Evolutionary conservation across 2,797 vertebrate genomes (phyloP).

Genomic region (Malacoraja senta): DNA sequence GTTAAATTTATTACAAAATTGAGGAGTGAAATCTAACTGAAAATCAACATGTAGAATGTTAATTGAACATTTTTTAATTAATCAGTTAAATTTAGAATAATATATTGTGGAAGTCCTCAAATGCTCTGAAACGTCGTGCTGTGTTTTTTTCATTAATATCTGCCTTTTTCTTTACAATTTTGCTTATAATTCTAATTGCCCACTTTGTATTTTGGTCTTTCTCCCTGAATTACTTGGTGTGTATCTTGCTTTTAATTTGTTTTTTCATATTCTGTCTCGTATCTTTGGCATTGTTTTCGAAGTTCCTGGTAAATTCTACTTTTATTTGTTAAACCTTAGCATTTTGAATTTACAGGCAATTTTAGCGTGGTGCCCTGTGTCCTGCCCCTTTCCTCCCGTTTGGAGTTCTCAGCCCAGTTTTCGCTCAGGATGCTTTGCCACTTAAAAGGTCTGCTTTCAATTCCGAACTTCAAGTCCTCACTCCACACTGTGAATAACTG

Average conservation of each 20-base stretch:
- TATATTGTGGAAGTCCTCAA: not conserved
- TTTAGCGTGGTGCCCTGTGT: conserved; percentile 16
- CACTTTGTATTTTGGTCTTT: not conserved
- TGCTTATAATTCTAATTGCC: not conserved
- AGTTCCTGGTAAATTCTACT: not conserved
- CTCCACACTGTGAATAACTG: conserved; percentile 35
- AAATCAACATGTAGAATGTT: not conserved
- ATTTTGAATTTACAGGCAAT: conserved; percentile 38
- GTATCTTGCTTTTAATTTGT: not conserved
- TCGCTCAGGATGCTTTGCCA: conserved; percentile 37
- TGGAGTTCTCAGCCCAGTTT: conserved; percentile 35
- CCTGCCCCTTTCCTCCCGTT: conserved; percentile 35
- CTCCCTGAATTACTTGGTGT: not conserved
- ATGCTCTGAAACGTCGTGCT: not conserved
- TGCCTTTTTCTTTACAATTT: not conserved
- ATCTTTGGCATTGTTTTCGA: not conserved
- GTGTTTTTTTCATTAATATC: not conserved
- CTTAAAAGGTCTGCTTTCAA: conserved; percentile 38
- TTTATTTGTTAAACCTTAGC: conserved; percentile 32
- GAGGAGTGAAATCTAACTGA: not conserved
- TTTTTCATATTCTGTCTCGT: not conserved
- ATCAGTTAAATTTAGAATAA: not conserved
- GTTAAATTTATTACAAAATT: not conserved
- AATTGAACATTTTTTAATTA: not conserved
- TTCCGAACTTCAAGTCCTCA: conserved; percentile 26